Percentiles rank a stretch among this genome's conserved stretches.
phyloP scores from a whole-genome alignment of 2,113 vertebrate species.

The Phyllostomus discolor region DNA sequence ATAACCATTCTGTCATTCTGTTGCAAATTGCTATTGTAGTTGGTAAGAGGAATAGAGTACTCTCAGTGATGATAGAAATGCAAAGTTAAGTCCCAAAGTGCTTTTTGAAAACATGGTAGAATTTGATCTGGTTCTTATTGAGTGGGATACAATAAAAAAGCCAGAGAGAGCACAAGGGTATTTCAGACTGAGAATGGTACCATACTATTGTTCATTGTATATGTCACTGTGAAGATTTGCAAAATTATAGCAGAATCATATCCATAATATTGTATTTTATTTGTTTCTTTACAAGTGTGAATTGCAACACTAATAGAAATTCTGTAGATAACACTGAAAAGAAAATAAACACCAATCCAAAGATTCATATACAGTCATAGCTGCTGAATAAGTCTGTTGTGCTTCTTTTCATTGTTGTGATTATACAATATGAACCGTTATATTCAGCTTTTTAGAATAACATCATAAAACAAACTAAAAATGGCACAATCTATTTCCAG shows the following conservation, averaged over 20 bases:
- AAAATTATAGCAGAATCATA: neutral
- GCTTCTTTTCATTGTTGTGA: neutral
- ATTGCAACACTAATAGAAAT: neutral
- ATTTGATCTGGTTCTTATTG: neutral
- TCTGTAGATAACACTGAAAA: neutral
- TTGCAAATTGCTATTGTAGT: neutral
- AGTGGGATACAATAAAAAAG: neutral
- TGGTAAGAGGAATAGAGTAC: neutral
- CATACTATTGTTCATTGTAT: neutral
- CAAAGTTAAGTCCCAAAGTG: neutral
- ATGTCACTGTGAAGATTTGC: neutral
- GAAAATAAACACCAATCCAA: neutral
- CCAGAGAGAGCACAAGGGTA: neutral
- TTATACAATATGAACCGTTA: neutral
- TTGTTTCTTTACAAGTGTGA: neutral
- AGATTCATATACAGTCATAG: neutral
- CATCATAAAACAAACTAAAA: neutral
- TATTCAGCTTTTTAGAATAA: neutral
- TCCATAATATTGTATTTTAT: neutral
- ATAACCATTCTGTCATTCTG: neutral
- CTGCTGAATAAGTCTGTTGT: neutral
- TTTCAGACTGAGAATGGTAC: neutral
- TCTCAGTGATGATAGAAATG: neutral
- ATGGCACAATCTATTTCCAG: neutral
- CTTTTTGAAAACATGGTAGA: neutral